Percentiles rank a stretch among this genome's conserved stretches.
These are phyloP conservation scores for Andrena marginata DNA, from an alignment of 2,888 invertebrate species.

Conservation along the genomic window DNA sequence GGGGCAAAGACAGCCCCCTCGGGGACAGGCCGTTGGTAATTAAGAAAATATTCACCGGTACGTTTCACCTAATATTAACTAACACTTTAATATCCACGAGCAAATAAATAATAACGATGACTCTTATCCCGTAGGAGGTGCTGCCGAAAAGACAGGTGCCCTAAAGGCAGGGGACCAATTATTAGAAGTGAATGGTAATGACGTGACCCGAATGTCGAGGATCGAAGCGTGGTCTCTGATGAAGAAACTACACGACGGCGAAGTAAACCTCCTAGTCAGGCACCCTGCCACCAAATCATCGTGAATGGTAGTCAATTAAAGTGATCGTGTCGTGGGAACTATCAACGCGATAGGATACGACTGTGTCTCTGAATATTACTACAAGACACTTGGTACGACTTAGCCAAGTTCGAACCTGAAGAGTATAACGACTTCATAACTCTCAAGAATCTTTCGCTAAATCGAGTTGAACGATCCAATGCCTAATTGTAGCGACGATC, in stretches of 20 bases:
- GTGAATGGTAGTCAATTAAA: constrained; percentile 78
- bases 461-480: constrained; percentile 19
- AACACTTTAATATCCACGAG: not conserved
- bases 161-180: constrained; percentile 95
- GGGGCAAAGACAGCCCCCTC: constrained; percentile 95
- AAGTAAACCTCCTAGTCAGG: constrained; percentile 89
- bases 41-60: constrained; percentile 97
- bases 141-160: constrained; percentile 94
- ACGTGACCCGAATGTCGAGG: constrained; percentile 94
- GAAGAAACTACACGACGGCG: constrained; percentile 95
- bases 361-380: not conserved
- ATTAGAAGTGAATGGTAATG: constrained; percentile 92
- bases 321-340: constrained; percentile 18
- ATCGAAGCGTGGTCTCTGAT: constrained; percentile 97
- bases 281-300: constrained; percentile 85
- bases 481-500: not conserved
- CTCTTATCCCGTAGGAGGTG: constrained; percentile 89
- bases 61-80: constrained; percentile 64
- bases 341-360: not conserved
- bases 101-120: not conserved
- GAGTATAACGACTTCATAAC: not conserved
- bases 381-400: not conserved
- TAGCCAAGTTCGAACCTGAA: not conserved
- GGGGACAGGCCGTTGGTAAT: constrained; percentile 96
- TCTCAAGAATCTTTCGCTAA: not conserved